phyloP scores from a whole-genome alignment of 2,113 vertebrate genomes.

The Sceloporus undulatus region DNA sequence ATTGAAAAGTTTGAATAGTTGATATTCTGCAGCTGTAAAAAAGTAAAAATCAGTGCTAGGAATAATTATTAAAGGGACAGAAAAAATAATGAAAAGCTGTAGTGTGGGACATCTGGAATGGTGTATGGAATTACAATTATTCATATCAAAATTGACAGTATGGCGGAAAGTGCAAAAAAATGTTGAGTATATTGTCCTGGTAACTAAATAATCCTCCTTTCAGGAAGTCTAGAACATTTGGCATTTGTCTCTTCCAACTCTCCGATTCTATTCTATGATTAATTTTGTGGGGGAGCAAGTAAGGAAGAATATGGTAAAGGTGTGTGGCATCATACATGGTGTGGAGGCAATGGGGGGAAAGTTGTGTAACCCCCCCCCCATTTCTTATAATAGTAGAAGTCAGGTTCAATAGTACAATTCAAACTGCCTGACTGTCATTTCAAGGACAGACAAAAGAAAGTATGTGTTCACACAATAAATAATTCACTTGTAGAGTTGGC shows the following conservation, averaged over 20 bases:
- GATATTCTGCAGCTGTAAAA: neutral
- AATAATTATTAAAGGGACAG: neutral
- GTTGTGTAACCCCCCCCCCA: too few species aligned
- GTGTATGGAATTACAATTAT: neutral
- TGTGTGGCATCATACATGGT: neutral
- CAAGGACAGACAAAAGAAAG: neutral
- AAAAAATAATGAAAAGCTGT: neutral
- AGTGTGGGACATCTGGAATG: neutral
- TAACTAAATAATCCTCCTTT: too few species aligned
- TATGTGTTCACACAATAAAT: neutral
- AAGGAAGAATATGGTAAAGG: neutral
- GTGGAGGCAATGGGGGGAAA: too few species aligned
- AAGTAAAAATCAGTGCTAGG: neutral
- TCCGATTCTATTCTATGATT: too few species aligned
- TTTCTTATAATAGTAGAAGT: too few species aligned
- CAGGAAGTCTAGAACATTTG: too few species aligned
- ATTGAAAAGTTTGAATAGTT: neutral
- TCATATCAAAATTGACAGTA: neutral
- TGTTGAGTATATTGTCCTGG: too few species aligned
- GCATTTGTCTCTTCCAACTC: too few species aligned
- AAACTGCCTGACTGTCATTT: neutral
- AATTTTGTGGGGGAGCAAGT: neutral
- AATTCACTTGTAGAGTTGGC: neutral
- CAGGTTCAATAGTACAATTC: too few species aligned
- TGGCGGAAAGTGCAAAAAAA: neutral